Conservation (phyloP, 2,113 vertebrate genomes). For the Genyomyrus donnyi region DNA sequence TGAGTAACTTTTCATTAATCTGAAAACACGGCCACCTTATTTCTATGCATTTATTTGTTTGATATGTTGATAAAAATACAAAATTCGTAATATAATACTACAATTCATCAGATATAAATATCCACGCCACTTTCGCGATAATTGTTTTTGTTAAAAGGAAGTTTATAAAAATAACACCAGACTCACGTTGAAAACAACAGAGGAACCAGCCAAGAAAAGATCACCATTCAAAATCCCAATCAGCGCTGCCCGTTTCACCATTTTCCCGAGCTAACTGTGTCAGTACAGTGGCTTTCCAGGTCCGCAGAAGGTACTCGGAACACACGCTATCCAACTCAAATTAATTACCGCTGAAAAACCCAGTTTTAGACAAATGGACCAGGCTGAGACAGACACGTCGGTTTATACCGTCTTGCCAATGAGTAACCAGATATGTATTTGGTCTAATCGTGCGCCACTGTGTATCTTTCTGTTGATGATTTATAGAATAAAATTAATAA, state of each 20-base stretch:
- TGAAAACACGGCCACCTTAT: background rate
- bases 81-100: background rate
- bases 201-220: conserved; percentile 33
- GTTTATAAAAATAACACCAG: background rate
- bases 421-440: conserved; percentile 84
- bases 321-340: background rate
- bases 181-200: conserved; percentile 22
- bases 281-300: background rate
- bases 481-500: conserved; percentile 99
- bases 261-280: background rate
- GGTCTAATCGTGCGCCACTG: conserved; percentile 77
- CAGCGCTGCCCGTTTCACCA: conserved; percentile 53
- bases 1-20: background rate
- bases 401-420: conserved; percentile 84
- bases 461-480: conserved; percentile 98
- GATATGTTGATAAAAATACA: background rate
- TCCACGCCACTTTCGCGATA: background rate
- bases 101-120: background rate
- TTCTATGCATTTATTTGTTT: background rate
- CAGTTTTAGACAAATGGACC: conserved; percentile 50
- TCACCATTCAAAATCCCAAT: conserved; percentile 36
- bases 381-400: conserved; percentile 43
- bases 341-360: conserved; percentile 29
- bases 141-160: background rate
- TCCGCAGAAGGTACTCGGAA: background rate